Percentiles rank a stretch among this genome's conserved stretches.
These are phyloP conservation scores for Simalia tracyae DNA, from an alignment of 2,797 vertebrate species.

Conservation along the genomic window DNA sequence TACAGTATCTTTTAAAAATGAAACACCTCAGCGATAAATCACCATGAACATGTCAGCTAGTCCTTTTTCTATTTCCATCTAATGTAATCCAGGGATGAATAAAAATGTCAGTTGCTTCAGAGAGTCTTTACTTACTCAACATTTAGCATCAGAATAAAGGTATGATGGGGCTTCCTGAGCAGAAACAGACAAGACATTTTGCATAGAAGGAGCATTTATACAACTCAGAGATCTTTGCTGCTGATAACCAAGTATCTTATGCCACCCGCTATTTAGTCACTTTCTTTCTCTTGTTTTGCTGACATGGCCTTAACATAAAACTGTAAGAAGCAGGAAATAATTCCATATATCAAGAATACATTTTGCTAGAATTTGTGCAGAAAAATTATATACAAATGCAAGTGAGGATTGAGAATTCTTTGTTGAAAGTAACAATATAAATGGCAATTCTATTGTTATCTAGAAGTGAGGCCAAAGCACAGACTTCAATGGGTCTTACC, in stretches of 20 bases:
- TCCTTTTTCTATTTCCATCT: not conserved
- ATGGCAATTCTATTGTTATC: not conserved
- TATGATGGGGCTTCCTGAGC: not conserved
- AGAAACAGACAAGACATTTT: not conserved
- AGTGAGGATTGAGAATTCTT: not conserved
- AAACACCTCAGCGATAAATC: constrained; percentile 40
- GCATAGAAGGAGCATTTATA: not conserved
- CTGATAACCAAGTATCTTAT: not conserved
- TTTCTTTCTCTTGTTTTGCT: not conserved
- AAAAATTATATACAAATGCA: not conserved
- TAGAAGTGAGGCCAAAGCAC: not conserved
- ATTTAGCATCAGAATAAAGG: fast-evolving
- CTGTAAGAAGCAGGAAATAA: not conserved
- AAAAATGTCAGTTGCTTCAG: constrained; percentile 21
- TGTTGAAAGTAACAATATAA: not conserved
- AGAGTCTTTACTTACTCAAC: constrained; percentile 7
- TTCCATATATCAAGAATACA: not conserved
- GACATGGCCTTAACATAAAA: not conserved
- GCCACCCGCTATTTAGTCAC: not conserved
- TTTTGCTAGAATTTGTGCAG: not conserved
- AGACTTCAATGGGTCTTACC: not conserved
- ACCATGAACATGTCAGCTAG: not conserved
- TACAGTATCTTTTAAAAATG: constrained; percentile 7
- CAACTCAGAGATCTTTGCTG: not conserved
- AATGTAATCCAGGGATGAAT: not conserved